phyloP scores from a whole-genome alignment of 2,113 vertebrate genomes.

The Chloropsis hardwickii region DNA sequence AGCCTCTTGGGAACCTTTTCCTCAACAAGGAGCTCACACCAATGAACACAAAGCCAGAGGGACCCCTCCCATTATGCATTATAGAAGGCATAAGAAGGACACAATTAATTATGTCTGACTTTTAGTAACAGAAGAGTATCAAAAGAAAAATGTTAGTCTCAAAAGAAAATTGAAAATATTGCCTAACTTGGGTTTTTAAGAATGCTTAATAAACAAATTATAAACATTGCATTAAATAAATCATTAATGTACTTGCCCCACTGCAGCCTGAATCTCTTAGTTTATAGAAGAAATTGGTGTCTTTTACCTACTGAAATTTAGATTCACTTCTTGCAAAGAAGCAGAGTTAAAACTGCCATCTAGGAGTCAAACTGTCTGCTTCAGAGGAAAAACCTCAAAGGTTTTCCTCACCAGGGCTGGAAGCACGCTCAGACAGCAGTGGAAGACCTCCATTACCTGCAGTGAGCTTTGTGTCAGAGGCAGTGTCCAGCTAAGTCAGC shows the following conservation, averaged over 20 bases:
- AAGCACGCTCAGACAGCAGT: fast-evolving
- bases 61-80: neutral
- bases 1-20: neutral
- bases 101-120: neutral
- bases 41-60: neutral
- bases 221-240: neutral
- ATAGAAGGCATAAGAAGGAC: neutral
- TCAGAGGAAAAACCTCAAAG: neutral
- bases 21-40: neutral
- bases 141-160: neutral
- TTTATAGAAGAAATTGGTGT: neutral
- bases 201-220: neutral
- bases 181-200: neutral
- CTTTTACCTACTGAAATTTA: neutral
- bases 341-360: neutral
- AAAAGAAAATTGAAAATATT: neutral
- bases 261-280: neutral
- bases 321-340: neutral
- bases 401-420: neutral
- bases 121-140: neutral
- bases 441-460: neutral
- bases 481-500: neutral
- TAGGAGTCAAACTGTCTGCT: neutral
- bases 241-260: neutral
- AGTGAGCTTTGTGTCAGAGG: neutral